Base-by-base conservation (phyloP, 1,140 invertebrate genomes). In the Drosophila varians region DNA sequence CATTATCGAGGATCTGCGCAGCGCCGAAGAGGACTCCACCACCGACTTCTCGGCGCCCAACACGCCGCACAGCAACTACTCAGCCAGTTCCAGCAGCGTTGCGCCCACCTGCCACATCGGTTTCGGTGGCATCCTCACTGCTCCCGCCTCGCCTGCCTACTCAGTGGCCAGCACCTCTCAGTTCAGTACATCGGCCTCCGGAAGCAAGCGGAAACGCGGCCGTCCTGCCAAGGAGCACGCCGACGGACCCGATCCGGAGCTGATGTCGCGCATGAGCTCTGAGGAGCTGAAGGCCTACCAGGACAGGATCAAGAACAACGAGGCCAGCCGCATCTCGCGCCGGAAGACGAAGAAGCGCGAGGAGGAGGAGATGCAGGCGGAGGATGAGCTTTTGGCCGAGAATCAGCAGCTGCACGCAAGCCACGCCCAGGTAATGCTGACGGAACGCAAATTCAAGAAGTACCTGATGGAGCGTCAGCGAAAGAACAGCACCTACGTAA, bases 271-370 rank as follows among this genome's bases (percentile, higher is more conserved):
- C 36, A 70, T 90, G 74, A 47, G n/a, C 11, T 70, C 74, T 2
- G 68, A 74, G 0, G 75, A 90, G 34, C 52, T 46, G 5, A 90
- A 90, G 28, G 38, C 38, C 4, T 71, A 87, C 23, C 36, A 56
- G 25, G 89, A 90, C 73, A 76, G 89, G 9, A 45, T 86, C 9
- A 90, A 89, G 66, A 90, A 90, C 64, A 90, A 90, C 42, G 89
- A 90, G 47, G 89, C 89, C 9, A 89, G 84, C 26, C 89, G 89
- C 19, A 38, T 80, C 1, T 90, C 89, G 5, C 89, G 89, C 47
- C 36, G 52, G n/a, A 90, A 90, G 74, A 90, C 82, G 16, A 89
- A 80, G 56, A 38, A 62, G 42, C 80, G 82, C 21, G 84, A 90
- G 26, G 71, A 76, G 14, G 61, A 57, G 16, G 75, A 89, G 53